These are phyloP conservation scores for Protodeltote pygarga DNA, from an alignment of 2,888 invertebrate species.

Conservation along the genomic window DNA sequence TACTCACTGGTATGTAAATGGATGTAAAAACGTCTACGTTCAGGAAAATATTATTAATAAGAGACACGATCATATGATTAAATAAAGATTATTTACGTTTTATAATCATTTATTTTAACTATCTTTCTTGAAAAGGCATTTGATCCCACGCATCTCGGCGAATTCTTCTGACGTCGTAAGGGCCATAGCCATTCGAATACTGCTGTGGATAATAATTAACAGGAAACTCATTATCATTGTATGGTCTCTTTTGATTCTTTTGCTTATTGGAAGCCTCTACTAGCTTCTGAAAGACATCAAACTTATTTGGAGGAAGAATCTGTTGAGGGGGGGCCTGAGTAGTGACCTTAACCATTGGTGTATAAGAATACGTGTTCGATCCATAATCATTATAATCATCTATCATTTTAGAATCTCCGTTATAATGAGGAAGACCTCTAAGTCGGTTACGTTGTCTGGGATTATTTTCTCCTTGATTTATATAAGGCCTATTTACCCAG, in stretches of 20 bases:
- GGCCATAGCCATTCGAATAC: slow-evolving; percentile 10
- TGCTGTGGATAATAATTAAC: slow-evolving; percentile 3
- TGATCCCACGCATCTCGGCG: slow-evolving; percentile 5
- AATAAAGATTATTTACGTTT: too few species aligned
- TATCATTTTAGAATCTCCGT: slow-evolving; percentile 15
- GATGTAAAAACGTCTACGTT: too few species aligned
- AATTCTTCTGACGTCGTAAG: slow-evolving; percentile 15
- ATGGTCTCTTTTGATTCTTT: slow-evolving; percentile 3
- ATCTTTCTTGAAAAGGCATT: slow-evolving; percentile 5
- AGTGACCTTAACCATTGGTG: slow-evolving; percentile 13
- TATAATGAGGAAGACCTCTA: not conserved
- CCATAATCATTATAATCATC: slow-evolving; percentile 36
- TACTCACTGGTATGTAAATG: too few species aligned
- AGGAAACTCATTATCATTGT: slow-evolving; percentile 15
- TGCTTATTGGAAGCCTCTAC: slow-evolving; percentile 36
- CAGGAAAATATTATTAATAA: too few species aligned
- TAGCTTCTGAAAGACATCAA: slow-evolving; percentile 32
- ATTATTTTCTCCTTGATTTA: slow-evolving; percentile 5
- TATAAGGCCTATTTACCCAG: slow-evolving; percentile 17
- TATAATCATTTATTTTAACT: too few species aligned
- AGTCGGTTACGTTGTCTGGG: slow-evolving; percentile 1
- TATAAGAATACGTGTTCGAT: slow-evolving; percentile 32
- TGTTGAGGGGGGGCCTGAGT: slow-evolving; percentile 24
- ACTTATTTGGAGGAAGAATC: slow-evolving; percentile 16
- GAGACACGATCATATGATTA: too few species aligned